phyloP scores from a whole-genome alignment of 2,888 invertebrate genomes.

The Herminia tarsipennalis region DNA sequence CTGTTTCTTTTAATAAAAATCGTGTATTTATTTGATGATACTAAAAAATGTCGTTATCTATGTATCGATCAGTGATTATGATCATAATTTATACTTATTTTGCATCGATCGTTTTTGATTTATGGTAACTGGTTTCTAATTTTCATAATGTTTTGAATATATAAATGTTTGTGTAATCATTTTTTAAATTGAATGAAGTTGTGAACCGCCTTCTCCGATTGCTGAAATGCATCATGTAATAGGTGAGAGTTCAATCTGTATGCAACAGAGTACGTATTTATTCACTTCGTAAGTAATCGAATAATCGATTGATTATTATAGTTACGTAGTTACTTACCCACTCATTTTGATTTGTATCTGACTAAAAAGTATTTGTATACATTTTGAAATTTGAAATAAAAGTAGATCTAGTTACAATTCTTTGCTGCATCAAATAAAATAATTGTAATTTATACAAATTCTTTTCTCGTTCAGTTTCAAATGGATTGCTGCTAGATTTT shows the following conservation, averaged over 20 bases:
- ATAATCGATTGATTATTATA: too few relatives aligned
- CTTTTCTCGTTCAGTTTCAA: too few relatives aligned
- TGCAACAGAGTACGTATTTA: neutral
- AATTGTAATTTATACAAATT: too few relatives aligned
- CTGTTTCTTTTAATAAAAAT: constrained; percentile 4
- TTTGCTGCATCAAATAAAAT: too few relatives aligned
- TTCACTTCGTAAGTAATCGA: too few relatives aligned
- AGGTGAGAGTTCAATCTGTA: constrained; percentile 30
- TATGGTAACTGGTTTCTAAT: constrained; percentile 22
- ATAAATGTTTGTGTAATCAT: constrained; percentile 44
- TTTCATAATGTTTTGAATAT: constrained; percentile 28
- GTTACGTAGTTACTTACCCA: too few relatives aligned
- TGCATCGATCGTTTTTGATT: constrained; percentile 22
- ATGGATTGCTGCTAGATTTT: too few relatives aligned
- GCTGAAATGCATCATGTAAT: constrained; percentile 26
- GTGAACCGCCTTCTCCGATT: constrained; percentile 32
- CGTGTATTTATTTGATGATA: constrained; percentile 14
- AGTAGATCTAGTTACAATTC: too few relatives aligned
- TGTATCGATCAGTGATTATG: constrained; percentile 35
- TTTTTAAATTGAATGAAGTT: constrained; percentile 44
- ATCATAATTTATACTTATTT: constrained; percentile 38
- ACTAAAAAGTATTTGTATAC: too few relatives aligned
- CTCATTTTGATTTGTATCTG: too few relatives aligned
- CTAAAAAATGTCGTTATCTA: constrained; percentile 29
- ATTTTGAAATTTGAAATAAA: too few relatives aligned